Evolutionary conservation across 2,113 vertebrate species (phyloP).

Genomic region (Istiophorus platypterus): DNA sequence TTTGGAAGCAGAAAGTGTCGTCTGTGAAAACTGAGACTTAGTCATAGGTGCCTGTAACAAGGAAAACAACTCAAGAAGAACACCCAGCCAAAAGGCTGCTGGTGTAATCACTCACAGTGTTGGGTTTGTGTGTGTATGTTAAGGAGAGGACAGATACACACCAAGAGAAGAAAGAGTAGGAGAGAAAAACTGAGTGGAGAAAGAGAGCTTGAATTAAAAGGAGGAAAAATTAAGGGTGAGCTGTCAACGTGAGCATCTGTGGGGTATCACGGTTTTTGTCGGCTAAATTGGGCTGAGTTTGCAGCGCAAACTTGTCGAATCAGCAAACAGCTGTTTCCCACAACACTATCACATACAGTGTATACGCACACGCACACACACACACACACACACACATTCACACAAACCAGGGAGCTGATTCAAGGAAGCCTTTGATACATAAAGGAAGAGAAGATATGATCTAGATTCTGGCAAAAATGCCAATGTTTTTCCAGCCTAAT

Average conservation of each 20-base stretch:
- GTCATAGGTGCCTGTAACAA: conserved; percentile 61
- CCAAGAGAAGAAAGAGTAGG: conserved; percentile 15
- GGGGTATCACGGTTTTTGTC: conserved; percentile 73
- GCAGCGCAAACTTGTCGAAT: conserved; percentile 80
- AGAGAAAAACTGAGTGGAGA: conserved; percentile 23
- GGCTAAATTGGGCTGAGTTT: conserved; percentile 81
- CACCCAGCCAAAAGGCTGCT: conserved; percentile 57
- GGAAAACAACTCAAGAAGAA: conserved; percentile 64
- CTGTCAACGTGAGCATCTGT: conserved; percentile 71
- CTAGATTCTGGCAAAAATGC: conserved; percentile 75
- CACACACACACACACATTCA: conserved; percentile 32
- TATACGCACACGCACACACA: conserved; percentile 33
- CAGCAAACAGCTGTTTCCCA: conserved; percentile 86
- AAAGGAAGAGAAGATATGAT: conserved; percentile 76
- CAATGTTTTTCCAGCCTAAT: conserved; percentile 84
- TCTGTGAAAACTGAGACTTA: conserved; percentile 60
- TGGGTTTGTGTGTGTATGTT: conserved; percentile 50
- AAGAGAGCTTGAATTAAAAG: conserved; percentile 52
- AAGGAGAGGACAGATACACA: conserved; percentile 38
- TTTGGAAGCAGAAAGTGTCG: conserved; percentile 61
- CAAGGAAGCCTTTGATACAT: conserved; percentile 83
- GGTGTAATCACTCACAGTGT: conserved; percentile 61
- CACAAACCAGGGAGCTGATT: conserved; percentile 74
- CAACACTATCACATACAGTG: conserved; percentile 33
- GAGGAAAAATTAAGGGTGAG: conserved; percentile 61